Conservation (phyloP, 2,888 invertebrate genomes). For the Sarcophaga caerulescens region DNA sequence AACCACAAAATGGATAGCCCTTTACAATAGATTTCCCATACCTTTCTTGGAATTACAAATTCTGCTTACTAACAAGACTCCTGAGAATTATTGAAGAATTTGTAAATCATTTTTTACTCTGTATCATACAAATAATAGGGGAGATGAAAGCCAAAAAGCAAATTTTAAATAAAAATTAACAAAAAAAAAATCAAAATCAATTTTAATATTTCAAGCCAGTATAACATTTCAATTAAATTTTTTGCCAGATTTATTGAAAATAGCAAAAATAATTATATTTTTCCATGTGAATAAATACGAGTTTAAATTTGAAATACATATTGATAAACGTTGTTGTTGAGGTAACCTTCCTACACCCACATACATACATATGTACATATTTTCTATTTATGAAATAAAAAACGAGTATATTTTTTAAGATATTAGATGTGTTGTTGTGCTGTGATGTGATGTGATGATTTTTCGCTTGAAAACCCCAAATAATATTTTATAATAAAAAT, state of each 20-base stretch:
- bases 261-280: too few relatives aligned
- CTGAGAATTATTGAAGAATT: background rate
- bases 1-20: too few relatives aligned
- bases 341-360: too few relatives aligned
- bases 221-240: background rate
- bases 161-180: background rate
- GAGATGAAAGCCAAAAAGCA: background rate
- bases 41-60: background rate
- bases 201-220: background rate
- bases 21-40: too few relatives aligned
- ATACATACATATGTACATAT: too few relatives aligned
- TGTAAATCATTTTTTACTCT: background rate
- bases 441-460: slow-evolving; percentile 45
- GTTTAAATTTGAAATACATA: too few relatives aligned
- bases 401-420: too few relatives aligned
- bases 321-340: too few relatives aligned
- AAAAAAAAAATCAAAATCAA: background rate
- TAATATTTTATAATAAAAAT: slow-evolving; percentile 20
- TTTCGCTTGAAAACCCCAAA: slow-evolving; percentile 43
- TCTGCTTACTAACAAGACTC: background rate
- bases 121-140: background rate
- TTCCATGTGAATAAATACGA: too few relatives aligned
- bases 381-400: too few relatives aligned
- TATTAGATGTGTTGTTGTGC: too few relatives aligned
- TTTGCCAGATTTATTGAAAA: too few relatives aligned